Percentiles rank a stretch among this genome's conserved stretches.
Evolutionary conservation across 2,888 invertebrate species (phyloP).

Genomic region (Vannuccia rotundouncinata): DNA sequence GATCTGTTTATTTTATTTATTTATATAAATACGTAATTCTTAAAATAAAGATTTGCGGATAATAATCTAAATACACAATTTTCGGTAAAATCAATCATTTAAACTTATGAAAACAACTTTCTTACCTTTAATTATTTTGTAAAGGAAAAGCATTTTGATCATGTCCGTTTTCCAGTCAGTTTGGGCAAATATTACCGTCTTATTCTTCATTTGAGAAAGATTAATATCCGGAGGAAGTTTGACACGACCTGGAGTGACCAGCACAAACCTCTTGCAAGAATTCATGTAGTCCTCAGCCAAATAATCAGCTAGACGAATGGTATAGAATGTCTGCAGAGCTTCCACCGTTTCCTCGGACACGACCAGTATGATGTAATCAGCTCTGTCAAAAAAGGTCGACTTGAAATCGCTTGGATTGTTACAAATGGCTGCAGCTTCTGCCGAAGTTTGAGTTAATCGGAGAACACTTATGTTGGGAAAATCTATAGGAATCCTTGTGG

Average conservation of each 20-base stretch:
- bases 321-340: background rate
- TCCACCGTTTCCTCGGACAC: background rate
- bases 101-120: background rate
- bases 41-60: no score
- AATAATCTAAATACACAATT: no score
- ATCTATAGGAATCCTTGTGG: background rate
- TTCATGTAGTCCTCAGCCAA: background rate
- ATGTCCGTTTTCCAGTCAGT: background rate
- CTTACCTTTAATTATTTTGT: background rate
- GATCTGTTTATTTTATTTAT: no score
- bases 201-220: background rate
- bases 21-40: no score
- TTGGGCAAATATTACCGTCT: background rate
- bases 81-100: no score
- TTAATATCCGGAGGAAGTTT: background rate
- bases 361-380: background rate
- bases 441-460: background rate
- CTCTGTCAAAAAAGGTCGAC: background rate
- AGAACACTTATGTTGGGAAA: background rate
- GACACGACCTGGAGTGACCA: background rate
- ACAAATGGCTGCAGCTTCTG: background rate
- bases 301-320: background rate
- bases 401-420: background rate
- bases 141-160: background rate
- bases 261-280: background rate